Evolutionary conservation across 2,888 invertebrate genomes (phyloP).

Genomic region (Acanthococcus lagerstroemiae): DNA sequence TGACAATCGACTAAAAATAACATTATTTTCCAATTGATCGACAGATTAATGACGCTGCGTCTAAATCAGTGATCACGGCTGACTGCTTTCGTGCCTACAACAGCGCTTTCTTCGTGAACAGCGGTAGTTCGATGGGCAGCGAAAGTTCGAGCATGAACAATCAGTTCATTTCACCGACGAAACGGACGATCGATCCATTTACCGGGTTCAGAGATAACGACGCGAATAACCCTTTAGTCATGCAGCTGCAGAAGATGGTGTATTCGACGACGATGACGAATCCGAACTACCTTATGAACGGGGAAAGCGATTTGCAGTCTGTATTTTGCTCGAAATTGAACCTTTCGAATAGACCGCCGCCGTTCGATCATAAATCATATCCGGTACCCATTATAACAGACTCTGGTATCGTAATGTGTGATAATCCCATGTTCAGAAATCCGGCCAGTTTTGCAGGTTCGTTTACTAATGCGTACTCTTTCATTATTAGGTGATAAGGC

Average conservation of each 20-base stretch:
- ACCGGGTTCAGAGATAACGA: not conserved
- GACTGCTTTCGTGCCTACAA: slow-evolving; percentile 26
- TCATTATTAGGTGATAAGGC: no score
- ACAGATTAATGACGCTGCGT: slow-evolving; percentile 21
- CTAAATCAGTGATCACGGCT: slow-evolving; percentile 19
- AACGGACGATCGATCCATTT: not conserved
- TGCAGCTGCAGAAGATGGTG: not conserved
- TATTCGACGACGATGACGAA: not conserved
- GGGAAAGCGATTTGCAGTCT: not conserved
- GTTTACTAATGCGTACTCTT: no score
- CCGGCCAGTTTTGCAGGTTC: not conserved
- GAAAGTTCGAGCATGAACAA: slow-evolving; percentile 4
- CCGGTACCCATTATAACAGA: not conserved
- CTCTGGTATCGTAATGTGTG: not conserved
- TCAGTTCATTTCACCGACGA: not conserved
- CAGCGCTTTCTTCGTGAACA: slow-evolving; percentile 16
- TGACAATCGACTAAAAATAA: no score
- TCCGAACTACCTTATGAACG: not conserved
- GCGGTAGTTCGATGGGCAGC: not conserved
- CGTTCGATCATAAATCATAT: not conserved
- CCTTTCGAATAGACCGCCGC: not conserved
- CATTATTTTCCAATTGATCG: no score
- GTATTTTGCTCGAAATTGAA: not conserved
- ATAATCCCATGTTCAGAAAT: not conserved
- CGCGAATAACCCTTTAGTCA: not conserved